A percentile compares a stretch with the other conserved stretches of the same genome.
phyloP scores from a whole-genome alignment of 1,140 invertebrate genomes.

The Aplysia californica region DNA sequence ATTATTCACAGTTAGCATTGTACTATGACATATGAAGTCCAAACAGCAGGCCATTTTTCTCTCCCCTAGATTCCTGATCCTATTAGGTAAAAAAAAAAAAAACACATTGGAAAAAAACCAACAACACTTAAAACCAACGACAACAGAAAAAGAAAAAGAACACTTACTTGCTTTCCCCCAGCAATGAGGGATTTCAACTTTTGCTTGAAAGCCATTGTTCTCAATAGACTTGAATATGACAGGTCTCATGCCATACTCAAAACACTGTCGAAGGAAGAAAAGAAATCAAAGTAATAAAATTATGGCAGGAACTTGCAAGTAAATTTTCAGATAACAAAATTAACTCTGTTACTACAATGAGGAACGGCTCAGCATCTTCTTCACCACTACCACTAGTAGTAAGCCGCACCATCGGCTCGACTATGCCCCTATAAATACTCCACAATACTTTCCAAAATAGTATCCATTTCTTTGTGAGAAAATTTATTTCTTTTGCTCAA shows the following conservation, averaged over 20 bases:
- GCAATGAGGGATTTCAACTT: constrained; percentile 54
- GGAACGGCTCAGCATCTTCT: no score
- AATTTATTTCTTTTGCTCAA: no score
- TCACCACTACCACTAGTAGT: no score
- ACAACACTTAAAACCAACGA: neutral
- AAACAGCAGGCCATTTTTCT: neutral
- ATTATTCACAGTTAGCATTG: neutral
- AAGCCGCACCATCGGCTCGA: no score
- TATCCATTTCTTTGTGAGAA: no score
- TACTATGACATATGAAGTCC: neutral
- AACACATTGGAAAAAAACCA: neutral
- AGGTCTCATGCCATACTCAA: neutral
- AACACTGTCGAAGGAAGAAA: neutral
- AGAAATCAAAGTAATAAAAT: neutral
- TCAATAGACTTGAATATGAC: neutral
- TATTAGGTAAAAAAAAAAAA: neutral
- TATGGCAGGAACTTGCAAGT: neutral
- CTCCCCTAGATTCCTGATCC: neutral
- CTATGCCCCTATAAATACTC: no score
- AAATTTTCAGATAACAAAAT: neutral
- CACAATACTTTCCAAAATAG: no score
- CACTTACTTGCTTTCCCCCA: constrained; percentile 44
- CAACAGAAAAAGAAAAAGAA: neutral
- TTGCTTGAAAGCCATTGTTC: constrained; percentile 50
- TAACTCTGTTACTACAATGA: neutral